phyloP scores from a whole-genome alignment of 1,140 invertebrate species.

The Pygmarrhopalites habei region DNA sequence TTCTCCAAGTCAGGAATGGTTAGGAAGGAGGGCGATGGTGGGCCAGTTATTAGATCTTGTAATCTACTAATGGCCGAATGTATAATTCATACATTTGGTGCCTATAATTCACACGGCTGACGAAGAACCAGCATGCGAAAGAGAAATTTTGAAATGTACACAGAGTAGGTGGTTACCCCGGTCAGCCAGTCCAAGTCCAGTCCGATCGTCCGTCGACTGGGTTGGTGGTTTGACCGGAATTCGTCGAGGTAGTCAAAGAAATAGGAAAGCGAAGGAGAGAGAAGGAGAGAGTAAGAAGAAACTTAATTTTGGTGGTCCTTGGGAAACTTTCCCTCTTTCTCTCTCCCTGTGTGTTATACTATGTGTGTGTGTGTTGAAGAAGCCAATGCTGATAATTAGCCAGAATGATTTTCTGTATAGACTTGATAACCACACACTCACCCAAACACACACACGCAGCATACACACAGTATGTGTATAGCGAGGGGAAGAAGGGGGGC shows the following conservation, averaged over 20 bases:
- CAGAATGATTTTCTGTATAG: conserved; percentile 34
- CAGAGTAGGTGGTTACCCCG: conserved; percentile 13
- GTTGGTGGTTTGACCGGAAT: conserved; percentile 8
- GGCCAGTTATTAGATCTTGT: conserved; percentile 34
- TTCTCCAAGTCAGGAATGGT: conserved; percentile 9
- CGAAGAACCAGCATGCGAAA: conserved; percentile 34
- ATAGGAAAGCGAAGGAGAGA: background rate
- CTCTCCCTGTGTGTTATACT: background rate
- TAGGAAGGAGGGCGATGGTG: conserved; percentile 14
- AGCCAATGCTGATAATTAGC: conserved; percentile 35
- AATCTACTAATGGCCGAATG: conserved; percentile 38
- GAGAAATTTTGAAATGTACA: too few relatives aligned
- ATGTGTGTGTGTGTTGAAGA: background rate
- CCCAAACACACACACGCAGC: too few relatives aligned
- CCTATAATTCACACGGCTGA: conserved; percentile 37
- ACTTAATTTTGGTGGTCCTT: conserved; percentile 30
- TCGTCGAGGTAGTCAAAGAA: background rate
- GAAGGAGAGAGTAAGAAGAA: conserved; percentile 11
- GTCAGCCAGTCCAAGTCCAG: background rate
- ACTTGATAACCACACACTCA: conserved; percentile 29
- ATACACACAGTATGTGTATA: too few relatives aligned
- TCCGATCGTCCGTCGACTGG: background rate
- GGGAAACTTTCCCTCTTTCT: conserved; percentile 12
- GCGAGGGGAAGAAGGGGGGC: too few relatives aligned
- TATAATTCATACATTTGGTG: conserved; percentile 32